Conservation (phyloP, 2,797 vertebrate species). For the Phataginus tetradactyla region DNA sequence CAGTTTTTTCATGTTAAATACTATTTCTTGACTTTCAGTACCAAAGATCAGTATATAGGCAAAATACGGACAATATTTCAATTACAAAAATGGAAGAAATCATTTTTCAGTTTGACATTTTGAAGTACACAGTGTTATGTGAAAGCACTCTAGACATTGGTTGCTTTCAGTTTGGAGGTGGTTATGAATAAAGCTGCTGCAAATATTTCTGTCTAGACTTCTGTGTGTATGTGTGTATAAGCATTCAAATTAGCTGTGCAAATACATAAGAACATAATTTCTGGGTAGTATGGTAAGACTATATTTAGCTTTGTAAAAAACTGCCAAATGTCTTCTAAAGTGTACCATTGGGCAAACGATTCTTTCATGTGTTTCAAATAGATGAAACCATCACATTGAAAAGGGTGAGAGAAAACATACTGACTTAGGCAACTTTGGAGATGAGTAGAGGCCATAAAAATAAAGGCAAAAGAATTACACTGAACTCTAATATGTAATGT, state of each 20-base stretch:
- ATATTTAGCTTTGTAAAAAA: neutral
- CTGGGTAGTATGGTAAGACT: neutral
- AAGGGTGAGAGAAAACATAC: accelerated
- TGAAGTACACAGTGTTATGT: neutral
- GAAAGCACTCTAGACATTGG: neutral
- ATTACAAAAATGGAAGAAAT: neutral
- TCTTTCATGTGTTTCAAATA: neutral
- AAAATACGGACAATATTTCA: neutral
- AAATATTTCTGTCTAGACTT: neutral
- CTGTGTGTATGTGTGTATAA: neutral
- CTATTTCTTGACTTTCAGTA: neutral
- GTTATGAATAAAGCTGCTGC: neutral
- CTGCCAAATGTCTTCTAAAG: neutral
- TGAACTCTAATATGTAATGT: neutral
- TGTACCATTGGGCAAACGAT: neutral
- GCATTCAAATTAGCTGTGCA: neutral
- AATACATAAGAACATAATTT: neutral
- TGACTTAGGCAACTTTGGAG: neutral
- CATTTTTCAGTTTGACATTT: neutral
- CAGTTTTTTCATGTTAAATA: neutral
- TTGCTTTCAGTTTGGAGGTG: too few relatives aligned
- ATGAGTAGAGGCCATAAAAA: neutral
- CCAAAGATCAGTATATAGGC: neutral
- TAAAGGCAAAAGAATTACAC: neutral
- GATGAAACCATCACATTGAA: neutral